A percentile compares a stretch with the other conserved stretches of the same genome.
Conservation (phyloP, 2,797 vertebrate species). For the Diceros bicornis region DNA sequence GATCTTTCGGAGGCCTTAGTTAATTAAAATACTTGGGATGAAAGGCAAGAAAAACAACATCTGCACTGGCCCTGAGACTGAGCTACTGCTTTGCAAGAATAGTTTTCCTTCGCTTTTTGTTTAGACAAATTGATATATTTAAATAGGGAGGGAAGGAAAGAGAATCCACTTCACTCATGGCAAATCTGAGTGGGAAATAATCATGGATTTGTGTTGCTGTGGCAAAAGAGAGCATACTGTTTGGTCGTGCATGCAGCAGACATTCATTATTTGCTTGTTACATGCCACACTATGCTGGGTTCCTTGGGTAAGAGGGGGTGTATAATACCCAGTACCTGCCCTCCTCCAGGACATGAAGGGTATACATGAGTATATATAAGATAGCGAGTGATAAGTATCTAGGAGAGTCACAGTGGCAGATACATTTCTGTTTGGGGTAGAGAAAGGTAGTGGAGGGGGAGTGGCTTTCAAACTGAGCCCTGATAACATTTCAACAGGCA, state of each 20-base stretch:
- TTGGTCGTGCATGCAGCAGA: background rate
- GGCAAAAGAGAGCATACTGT: background rate
- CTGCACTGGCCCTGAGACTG: constrained; percentile 60
- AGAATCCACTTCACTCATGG: background rate
- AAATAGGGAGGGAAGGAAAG: background rate
- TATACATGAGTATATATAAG: background rate
- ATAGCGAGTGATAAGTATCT: background rate
- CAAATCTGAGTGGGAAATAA: constrained; percentile 21
- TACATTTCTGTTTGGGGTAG: background rate
- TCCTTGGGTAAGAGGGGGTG: background rate
- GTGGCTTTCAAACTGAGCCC: background rate
- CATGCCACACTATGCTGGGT: background rate
- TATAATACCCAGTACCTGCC: background rate
- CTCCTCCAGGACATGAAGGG: background rate
- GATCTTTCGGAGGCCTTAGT: constrained; percentile 67
- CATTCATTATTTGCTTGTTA: background rate
- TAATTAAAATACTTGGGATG: constrained; percentile 79
- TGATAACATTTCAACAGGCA: background rate
- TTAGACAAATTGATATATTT: background rate
- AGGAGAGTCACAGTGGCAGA: background rate
- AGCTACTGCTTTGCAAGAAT: constrained; percentile 46
- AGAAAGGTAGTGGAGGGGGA: background rate
- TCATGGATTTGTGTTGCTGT: background rate
- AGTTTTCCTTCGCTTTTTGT: constrained; percentile 7
- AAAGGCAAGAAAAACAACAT: constrained; percentile 78